Evolutionary conservation across 1,140 invertebrate genomes (phyloP).

Genomic region (Cardiocondyla obscurior): DNA sequence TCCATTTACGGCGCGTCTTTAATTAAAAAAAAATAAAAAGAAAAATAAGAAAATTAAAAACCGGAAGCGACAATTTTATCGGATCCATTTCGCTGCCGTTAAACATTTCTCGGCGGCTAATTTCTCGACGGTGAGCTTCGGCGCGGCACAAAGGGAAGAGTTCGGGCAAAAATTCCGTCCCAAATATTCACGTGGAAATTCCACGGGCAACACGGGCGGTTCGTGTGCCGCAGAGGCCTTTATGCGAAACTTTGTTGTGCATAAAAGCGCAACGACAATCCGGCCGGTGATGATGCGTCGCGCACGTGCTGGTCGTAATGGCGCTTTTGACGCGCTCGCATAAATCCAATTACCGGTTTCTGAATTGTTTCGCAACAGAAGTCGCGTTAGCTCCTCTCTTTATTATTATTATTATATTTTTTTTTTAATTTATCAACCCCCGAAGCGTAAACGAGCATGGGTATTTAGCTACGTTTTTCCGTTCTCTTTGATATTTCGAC

Average conservation of each 20-base stretch:
- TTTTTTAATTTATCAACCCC: not conserved
- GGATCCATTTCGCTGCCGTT: not conserved
- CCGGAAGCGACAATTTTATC: not conserved
- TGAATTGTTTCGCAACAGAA: constrained; percentile 1
- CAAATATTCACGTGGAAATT: constrained; percentile 24
- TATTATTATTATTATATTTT: too few species aligned
- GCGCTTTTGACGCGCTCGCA: constrained; percentile 11
- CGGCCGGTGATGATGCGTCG: not conserved
- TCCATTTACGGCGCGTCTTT: not conserved
- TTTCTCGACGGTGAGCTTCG: too few species aligned
- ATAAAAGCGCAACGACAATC: not conserved
- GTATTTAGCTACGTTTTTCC: not conserved
- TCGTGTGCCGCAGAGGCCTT: constrained; percentile 5
- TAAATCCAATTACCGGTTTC: constrained; percentile 32
- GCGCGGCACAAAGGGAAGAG: not conserved
- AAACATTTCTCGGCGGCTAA: not conserved
- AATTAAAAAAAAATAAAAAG: not conserved
- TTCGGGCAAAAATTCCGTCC: not conserved
- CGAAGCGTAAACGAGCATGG: not conserved
- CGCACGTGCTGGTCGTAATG: not conserved
- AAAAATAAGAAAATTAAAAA: too few species aligned
- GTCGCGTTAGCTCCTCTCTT: not conserved
- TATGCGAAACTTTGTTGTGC: constrained; percentile 16
- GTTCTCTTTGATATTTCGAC: not conserved
- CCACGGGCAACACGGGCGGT: not conserved